These are phyloP conservation scores for Trididemnum nubilum DNA, from an alignment of 23 tunicate species.

Conservation along the genomic window DNA sequence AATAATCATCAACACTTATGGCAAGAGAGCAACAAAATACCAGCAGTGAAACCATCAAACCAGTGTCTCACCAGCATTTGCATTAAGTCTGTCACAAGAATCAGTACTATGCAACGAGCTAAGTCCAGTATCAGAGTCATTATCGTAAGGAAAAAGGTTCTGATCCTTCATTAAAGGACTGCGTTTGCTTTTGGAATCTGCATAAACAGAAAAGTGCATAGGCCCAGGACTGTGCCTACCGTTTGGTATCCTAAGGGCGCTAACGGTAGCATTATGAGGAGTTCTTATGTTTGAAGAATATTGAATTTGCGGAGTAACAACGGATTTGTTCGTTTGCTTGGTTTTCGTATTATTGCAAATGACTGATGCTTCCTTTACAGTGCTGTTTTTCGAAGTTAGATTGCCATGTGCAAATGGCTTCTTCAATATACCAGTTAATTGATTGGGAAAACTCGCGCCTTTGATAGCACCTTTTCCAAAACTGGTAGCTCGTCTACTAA, in stretches of 20 bases:
- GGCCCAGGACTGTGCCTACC: background rate
- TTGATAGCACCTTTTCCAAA: slow-evolving; percentile 46
- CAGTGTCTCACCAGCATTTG: slow-evolving; percentile 72
- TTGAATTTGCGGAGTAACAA: background rate
- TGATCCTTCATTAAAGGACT: background rate
- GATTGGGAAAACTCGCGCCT: background rate
- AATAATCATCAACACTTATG: too few species aligned
- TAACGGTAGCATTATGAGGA: background rate
- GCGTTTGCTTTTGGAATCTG: background rate
- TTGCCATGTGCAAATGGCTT: slow-evolving; percentile 45
- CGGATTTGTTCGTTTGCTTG: background rate
- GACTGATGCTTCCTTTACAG: background rate
- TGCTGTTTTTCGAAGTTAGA: too few species aligned
- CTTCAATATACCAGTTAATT: slow-evolving; percentile 26
- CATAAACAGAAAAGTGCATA: background rate
- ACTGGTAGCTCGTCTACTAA: slow-evolving; percentile 39
- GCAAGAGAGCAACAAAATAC: too few species aligned
- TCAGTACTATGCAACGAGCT: slow-evolving; percentile 90
- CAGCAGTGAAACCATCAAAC: slow-evolving; percentile 36
- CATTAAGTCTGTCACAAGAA: slow-evolving; percentile 44
- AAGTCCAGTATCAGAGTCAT: slow-evolving; percentile 92
- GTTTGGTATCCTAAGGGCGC: background rate
- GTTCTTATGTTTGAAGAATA: background rate
- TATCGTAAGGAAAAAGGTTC: slow-evolving; percentile 39
- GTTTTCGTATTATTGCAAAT: background rate